Evolutionary conservation across 1,140 invertebrate species (phyloP).

Genomic region (Cherax destructor): DNA sequence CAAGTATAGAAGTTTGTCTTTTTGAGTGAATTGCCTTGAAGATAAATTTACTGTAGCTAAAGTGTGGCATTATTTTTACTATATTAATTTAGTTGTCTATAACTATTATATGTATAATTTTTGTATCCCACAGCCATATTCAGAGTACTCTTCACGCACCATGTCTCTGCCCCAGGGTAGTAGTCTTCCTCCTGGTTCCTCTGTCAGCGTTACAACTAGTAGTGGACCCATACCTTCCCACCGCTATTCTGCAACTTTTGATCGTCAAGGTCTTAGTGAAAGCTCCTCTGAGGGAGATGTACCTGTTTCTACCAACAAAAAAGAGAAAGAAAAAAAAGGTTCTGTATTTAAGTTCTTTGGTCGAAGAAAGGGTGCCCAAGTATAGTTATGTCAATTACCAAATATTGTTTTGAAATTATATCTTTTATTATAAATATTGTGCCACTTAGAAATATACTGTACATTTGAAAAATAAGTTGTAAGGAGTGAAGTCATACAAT

Average conservation of each 20-base stretch:
- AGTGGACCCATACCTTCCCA: conserved; percentile 52
- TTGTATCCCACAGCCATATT: conserved; percentile 50
- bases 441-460: conserved; percentile 58
- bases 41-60: too few relatives aligned
- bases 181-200: conserved; percentile 65
- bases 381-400: conserved; percentile 51
- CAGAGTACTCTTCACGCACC: conserved; percentile 62
- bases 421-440: conserved; percentile 49
- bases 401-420: conserved; percentile 43
- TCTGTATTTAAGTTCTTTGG: conserved; percentile 68
- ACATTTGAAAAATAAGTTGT: conserved; percentile 41
- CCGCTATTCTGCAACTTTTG: conserved; percentile 49
- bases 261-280: conserved; percentile 71
- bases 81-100: too few relatives aligned
- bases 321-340: conserved; percentile 71
- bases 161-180: conserved; percentile 72
- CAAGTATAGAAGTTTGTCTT: too few relatives aligned
- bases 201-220: conserved; percentile 50
- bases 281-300: conserved; percentile 74
- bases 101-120: neutral
- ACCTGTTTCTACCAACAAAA: conserved; percentile 69
- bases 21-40: too few relatives aligned
- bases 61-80: too few relatives aligned
- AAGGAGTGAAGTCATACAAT: conserved; percentile 6
- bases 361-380: conserved; percentile 69